phyloP scores from a whole-genome alignment of 2,888 invertebrate genomes.

The Agrochola macilenta region DNA sequence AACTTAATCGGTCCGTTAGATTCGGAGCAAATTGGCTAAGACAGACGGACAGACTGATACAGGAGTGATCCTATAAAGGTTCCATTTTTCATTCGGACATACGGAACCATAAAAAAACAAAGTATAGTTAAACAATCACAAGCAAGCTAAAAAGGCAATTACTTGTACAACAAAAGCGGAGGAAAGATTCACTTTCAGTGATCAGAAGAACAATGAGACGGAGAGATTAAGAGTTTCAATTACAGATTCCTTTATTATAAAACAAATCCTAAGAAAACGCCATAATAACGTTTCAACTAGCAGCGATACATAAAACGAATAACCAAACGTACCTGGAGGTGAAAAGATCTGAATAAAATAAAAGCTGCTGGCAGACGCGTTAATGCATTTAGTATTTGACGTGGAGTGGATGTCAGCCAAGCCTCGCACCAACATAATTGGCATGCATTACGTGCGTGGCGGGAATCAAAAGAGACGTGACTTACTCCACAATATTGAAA shows the following conservation, averaged over 20 bases:
- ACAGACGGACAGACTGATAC: not conserved
- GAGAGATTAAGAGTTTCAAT: constrained; percentile 5
- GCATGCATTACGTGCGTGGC: constrained; percentile 26
- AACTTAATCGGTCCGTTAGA: too few species aligned
- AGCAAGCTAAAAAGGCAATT: constrained; percentile 34
- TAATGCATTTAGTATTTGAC: constrained; percentile 32
- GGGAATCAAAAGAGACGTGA: constrained; percentile 23
- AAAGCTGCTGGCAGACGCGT: not conserved
- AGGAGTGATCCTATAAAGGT: not conserved
- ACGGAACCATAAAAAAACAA: not conserved
- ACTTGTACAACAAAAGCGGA: constrained; percentile 29
- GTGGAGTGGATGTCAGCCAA: constrained; percentile 9
- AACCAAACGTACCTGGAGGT: not conserved
- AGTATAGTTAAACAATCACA: not conserved
- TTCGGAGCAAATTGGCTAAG: not conserved
- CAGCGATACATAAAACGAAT: not conserved
- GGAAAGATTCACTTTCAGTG: not conserved
- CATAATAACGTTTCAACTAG: too few species aligned
- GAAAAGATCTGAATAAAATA: constrained; percentile 17
- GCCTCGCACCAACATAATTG: constrained; percentile 17
- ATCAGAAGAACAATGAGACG: constrained; percentile 19
- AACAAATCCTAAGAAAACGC: not conserved
- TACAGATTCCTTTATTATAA: not conserved
- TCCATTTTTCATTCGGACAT: not conserved
- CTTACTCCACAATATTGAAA: constrained; percentile 28